Percentiles rank a stretch among this genome's conserved stretches.
Conservation (phyloP, 2,888 invertebrate genomes). For the Patella pellucida region DNA sequence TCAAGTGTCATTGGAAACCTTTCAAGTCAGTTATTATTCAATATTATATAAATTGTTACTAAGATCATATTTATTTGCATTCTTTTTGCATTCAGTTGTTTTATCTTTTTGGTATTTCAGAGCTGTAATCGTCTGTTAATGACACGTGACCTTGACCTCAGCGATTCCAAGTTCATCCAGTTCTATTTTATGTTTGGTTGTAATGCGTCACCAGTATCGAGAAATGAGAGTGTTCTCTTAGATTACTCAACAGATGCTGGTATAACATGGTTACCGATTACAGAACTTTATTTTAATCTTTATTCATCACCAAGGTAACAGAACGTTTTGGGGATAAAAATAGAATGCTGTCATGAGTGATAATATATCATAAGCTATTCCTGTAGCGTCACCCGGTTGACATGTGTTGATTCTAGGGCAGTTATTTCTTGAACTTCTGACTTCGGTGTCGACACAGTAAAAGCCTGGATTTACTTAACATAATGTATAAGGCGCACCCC, state of each 20-base stretch:
- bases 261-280: conserved; percentile 66
- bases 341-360: too few species aligned
- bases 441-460: too few species aligned
- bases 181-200: conserved; percentile 71
- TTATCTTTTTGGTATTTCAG: conserved; percentile 48
- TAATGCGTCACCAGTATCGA: conserved; percentile 49
- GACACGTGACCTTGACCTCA: conserved; percentile 67
- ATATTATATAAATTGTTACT: too few species aligned
- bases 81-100: background rate
- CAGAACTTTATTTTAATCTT: conserved; percentile 65
- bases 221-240: conserved; percentile 67
- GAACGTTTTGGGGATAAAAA: background rate
- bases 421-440: too few species aligned
- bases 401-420: too few species aligned
- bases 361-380: too few species aligned
- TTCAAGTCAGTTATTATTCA: background rate
- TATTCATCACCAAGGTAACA: conserved; percentile 64
- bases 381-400: too few species aligned
- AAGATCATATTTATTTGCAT: background rate
- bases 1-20: background rate
- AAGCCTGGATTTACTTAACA: too few species aligned
- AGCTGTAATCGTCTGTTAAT: conserved; percentile 66
- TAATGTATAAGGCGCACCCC: too few species aligned
- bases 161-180: conserved; percentile 67
- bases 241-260: conserved; percentile 69